phyloP scores from a whole-genome alignment of 2,888 invertebrate genomes.

The Archips crataeganus region DNA sequence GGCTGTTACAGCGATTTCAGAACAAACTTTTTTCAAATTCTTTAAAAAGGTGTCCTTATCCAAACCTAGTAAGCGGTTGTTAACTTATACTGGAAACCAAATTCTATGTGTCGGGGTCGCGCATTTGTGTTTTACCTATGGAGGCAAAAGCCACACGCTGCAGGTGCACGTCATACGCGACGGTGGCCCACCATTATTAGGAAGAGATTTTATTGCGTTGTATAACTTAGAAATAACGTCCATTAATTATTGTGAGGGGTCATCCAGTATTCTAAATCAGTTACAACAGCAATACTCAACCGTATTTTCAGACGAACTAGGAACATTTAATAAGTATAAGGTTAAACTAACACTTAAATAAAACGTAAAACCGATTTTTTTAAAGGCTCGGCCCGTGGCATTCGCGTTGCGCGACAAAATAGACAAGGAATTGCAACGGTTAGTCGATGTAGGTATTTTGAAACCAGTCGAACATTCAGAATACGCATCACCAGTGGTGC shows the following conservation, averaged over 20 bases:
- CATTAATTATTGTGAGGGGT: slow-evolving; percentile 20
- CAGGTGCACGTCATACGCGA: slow-evolving; percentile 45
- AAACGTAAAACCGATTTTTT: slow-evolving; percentile 16
- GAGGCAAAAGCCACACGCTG: slow-evolving; percentile 30
- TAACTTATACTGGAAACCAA: slow-evolving; percentile 42
- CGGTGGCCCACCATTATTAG: slow-evolving; percentile 48
- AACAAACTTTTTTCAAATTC: not conserved
- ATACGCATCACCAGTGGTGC: slow-evolving; percentile 20
- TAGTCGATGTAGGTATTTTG: slow-evolving; percentile 44
- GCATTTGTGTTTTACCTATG: slow-evolving; percentile 36
- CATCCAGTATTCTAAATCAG: not conserved
- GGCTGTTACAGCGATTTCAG: slow-evolving; percentile 8
- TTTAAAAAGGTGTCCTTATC: slow-evolving; percentile 2
- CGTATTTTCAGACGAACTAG: slow-evolving; percentile 28
- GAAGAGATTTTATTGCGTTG: slow-evolving; percentile 45
- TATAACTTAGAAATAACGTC: slow-evolving; percentile 44
- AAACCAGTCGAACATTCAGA: slow-evolving; percentile 43
- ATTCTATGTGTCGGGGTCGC: slow-evolving; percentile 43
- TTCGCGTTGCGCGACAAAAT: slow-evolving; percentile 11
- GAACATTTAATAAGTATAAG: slow-evolving; percentile 39
- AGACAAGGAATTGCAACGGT: slow-evolving; percentile 44
- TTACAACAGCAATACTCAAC: slow-evolving; percentile 5
- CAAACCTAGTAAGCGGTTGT: slow-evolving; percentile 38
- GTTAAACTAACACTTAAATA: slow-evolving; percentile 41
- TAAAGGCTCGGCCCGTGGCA: slow-evolving; percentile 1